Base-by-base conservation (phyloP, 2,888 invertebrate species). In the Dendrolimus pini region DNA sequence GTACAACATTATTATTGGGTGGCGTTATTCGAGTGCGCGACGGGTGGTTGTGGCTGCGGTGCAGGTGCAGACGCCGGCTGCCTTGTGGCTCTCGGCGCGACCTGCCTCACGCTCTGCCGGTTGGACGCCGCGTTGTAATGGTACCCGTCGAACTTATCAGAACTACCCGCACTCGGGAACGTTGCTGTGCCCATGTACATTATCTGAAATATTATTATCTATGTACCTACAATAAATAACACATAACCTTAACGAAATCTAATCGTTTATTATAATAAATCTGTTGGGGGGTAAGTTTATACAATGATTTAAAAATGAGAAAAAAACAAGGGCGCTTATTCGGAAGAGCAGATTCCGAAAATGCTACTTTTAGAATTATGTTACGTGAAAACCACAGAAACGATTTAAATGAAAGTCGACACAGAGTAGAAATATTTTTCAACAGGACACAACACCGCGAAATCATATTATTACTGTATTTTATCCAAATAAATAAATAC, bases 111-210 rank as follows among this genome's bases (percentile, higher is more conserved):
- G 62, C 74, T 82, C 71, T 87, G 85, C 6, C 89, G 72, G 70
- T 80, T 89, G 3, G 89, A 85, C 42, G 89, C 90, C 41, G 89
- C 89, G 72, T 89, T 89, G 78, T 89, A 90, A 70, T 89, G 89
- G 77, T 89, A 90, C 8, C 89, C 90, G 58, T 88, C 89, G 69
- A 87, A 89, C 66, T 89, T 89, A 67, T 88, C 85, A 0, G 72
- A 67, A 0, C 71, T 59, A 1, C 73, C 67, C 13, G 77, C 67
- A 0, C 83, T 69, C 1, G 88, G 87, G 71, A 75, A 88, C 47
- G 87, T 85, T 1, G 89, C 89, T 12, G 87, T 85, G 47, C 90
- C 90, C 88, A 89, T 89, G 72, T 89, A 90, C 86, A 89, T 89
- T 58, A 90, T 77, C 90, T 89, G 65, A 12, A 61, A 57, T 14